phyloP scores from a whole-genome alignment of 2,113 vertebrate genomes.

The Desmodus rotundus region DNA sequence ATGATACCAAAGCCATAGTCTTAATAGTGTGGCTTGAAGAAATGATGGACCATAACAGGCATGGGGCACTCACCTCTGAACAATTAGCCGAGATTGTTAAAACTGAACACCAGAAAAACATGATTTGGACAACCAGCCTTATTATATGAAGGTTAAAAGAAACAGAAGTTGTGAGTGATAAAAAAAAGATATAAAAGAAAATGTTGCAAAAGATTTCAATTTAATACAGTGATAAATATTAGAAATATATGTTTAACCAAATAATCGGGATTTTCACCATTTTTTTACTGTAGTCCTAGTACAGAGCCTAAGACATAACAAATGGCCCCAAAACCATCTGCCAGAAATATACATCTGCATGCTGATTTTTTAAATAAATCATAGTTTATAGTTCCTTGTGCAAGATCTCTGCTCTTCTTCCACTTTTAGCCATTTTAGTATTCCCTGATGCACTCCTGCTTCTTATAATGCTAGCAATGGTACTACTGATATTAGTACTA shows the following conservation, averaged over 20 bases:
- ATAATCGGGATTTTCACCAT: not conserved
- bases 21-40: conserved; percentile 40
- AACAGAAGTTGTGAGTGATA: conserved; percentile 1
- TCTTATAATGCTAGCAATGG: not conserved
- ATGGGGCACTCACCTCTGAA: not conserved
- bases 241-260: not conserved
- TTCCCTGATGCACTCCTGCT: not conserved
- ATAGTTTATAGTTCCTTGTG: not conserved
- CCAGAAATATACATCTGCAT: not conserved
- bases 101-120: conserved; percentile 46
- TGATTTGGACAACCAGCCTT: not conserved
- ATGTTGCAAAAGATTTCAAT: not conserved
- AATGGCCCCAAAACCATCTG: not conserved
- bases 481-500: not conserved
- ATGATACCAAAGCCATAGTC: conserved; percentile 4
- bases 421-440: not conserved
- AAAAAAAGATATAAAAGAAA: not conserved
- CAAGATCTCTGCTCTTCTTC: not conserved
- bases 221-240: conserved; percentile 28
- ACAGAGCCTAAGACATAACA: not conserved
- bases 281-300: not conserved
- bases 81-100: conserved; percentile 39
- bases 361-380: conserved; percentile 9
- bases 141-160: not conserved
- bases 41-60: conserved; percentile 25